Conservation (phyloP, 2,888 invertebrate genomes). For the Leucophora obtusa region DNA sequence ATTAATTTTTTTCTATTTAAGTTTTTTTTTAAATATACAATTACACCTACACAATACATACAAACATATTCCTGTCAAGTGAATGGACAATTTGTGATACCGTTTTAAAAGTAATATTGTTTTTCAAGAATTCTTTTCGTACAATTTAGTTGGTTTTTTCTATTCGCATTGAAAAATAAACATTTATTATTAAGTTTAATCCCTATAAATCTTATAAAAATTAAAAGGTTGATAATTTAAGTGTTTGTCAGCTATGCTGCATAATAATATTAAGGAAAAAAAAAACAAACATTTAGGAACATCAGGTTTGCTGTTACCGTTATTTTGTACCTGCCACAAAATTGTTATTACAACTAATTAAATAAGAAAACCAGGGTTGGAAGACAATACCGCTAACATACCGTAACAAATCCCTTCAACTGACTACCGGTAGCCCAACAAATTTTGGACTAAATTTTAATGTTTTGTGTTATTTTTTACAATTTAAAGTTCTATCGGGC, state of each 20-base stretch:
- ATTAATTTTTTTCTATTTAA: slow-evolving; percentile 16
- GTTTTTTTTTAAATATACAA: slow-evolving; percentile 3
- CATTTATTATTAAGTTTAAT: slow-evolving; percentile 46
- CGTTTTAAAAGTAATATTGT: slow-evolving; percentile 53
- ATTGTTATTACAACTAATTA: no score
- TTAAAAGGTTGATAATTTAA: slow-evolving; percentile 56
- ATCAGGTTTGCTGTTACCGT: no score
- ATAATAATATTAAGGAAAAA: background rate
- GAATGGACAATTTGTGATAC: slow-evolving; percentile 42
- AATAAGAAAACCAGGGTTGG: no score
- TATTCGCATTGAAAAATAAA: slow-evolving; percentile 5
- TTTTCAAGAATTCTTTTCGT: slow-evolving; percentile 24
- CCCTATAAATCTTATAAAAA: slow-evolving; percentile 53
- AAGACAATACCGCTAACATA: no score
- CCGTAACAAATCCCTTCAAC: no score
- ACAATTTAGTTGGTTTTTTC: slow-evolving; percentile 1
- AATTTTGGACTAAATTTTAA: no score
- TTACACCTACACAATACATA: background rate
- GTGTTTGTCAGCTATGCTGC: slow-evolving; percentile 41
- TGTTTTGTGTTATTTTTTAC: no score
- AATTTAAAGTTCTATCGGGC: no score
- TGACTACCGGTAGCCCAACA: no score
- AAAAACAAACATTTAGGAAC: no score
- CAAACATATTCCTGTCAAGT: slow-evolving; percentile 32
- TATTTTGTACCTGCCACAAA: no score